A percentile compares a stretch with the other conserved stretches of the same genome.
Conservation (phyloP, 2,888 invertebrate genomes). For the Clanis bilineata region DNA sequence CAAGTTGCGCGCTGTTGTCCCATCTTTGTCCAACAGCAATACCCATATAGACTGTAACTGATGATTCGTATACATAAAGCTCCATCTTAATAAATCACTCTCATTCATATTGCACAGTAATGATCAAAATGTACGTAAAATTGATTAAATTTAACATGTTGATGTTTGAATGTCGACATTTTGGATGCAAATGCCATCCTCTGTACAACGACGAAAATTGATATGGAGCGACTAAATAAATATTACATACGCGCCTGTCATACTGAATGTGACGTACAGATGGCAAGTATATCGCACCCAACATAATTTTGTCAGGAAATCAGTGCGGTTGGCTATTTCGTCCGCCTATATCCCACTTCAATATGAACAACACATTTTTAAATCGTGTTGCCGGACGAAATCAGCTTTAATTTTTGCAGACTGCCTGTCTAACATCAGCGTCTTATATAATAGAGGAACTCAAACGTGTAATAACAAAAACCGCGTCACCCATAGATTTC, state of each 20-base stretch:
- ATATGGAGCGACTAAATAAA: slow-evolving; percentile 56
- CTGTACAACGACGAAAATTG: slow-evolving; percentile 47
- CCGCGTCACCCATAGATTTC: too few species aligned
- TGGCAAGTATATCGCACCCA: neutral
- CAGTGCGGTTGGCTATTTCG: too few species aligned
- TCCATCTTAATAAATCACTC: neutral
- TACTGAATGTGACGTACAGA: slow-evolving; percentile 33
- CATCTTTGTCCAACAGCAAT: too few species aligned
- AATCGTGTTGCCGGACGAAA: too few species aligned
- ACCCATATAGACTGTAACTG: neutral
- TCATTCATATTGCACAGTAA: neutral
- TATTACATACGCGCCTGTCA: slow-evolving; percentile 45
- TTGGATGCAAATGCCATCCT: slow-evolving; percentile 1
- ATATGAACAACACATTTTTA: too few species aligned
- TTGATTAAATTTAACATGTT: neutral
- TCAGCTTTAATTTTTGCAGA: too few species aligned
- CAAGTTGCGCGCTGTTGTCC: too few species aligned
- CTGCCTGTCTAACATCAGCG: too few species aligned
- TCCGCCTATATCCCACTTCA: too few species aligned
- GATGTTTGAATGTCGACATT: slow-evolving; percentile 6
- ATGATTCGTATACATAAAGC: neutral
- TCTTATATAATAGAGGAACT: too few species aligned
- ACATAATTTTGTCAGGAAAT: neutral
- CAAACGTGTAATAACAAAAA: too few species aligned
- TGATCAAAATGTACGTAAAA: slow-evolving; percentile 5